Base-by-base conservation (phyloP, 2,113 vertebrate genomes). In the Phyllopteryx taeniolatus region DNA sequence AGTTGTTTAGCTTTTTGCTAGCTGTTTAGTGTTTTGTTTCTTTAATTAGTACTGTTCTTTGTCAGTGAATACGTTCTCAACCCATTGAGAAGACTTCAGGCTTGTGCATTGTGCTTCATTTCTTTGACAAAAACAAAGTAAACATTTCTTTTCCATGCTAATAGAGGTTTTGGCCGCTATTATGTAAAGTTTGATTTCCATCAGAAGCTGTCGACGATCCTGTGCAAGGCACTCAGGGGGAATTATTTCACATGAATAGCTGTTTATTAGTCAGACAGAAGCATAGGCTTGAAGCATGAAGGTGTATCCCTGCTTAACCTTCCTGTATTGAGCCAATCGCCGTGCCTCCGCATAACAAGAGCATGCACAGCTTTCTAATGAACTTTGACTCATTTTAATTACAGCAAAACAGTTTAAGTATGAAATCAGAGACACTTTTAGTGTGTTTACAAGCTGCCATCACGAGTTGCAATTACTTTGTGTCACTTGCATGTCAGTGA, bases 201-300 rank as follows among this genome's bases (percentile, higher is more conserved):
- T 86, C 83, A 87, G 79, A 85, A 86, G 83, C 77, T 89, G 79
- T 68, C 68, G 64, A 79, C 91, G 84, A 89, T 91, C 71, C 74
- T 72, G 83, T 90, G 75, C 79, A 85, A 92, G 89, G 79, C 91
- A 78, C 85, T 78, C 71, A 94, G 77, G 82, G 83, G 77, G 84
- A 85, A 83, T 79, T 80, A 80, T 89, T 92, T 86, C 86, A 69
- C 81, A 65, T 87, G 91, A 88, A 91, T 91, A 87, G 85, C 78
- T 71, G 70, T 78, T 72, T 87, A 77, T 90, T 86, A 82, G 85
- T 86, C 71, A 90, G 87, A 72, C 82, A 79, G 73, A 83, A 76
- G 70, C 75, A 76, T 47, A 69, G 88, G 82, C 82, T 83, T 88
- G 87, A 92, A 90, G 85, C 67, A 56, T 79, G 82, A 8, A 68